Evolutionary conservation across 2,113 vertebrate genomes (phyloP).

Genomic region (Urocolius indicus): DNA sequence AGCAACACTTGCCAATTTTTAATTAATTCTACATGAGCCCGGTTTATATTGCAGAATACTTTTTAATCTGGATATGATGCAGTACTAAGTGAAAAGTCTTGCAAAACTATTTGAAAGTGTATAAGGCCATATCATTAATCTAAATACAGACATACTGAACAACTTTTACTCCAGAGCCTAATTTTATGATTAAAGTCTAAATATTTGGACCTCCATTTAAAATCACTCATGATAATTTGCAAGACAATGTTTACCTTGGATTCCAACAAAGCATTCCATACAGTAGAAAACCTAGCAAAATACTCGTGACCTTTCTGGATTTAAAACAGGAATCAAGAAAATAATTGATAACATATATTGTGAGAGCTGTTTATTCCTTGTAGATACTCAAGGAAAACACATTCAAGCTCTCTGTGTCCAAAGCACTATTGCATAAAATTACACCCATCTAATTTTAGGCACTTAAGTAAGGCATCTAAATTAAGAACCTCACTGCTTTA

Average conservation of each 20-base stretch:
- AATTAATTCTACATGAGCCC: neutral
- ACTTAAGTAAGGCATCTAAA: neutral
- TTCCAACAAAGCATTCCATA: neutral
- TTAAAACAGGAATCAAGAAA: neutral
- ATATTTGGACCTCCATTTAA: neutral
- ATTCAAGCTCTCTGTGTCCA: neutral
- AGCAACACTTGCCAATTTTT: neutral
- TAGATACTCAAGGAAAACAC: neutral
- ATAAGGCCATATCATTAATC: neutral
- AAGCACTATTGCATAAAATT: neutral
- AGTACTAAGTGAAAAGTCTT: neutral
- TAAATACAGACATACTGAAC: neutral
- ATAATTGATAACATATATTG: neutral
- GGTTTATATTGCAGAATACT: neutral
- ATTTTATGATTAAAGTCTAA: neutral
- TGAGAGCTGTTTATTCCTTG: neutral
- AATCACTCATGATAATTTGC: neutral
- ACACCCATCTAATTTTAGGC: neutral
- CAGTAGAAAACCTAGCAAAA: neutral
- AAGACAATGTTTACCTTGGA: neutral
- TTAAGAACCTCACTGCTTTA: neutral
- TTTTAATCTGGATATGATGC: neutral
- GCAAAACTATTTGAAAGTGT: neutral
- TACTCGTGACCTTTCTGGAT: neutral
- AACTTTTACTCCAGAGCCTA: neutral